These are phyloP conservation scores for Mallotus villosus DNA, from an alignment of 2,797 vertebrate genomes.

Conservation along the genomic window DNA sequence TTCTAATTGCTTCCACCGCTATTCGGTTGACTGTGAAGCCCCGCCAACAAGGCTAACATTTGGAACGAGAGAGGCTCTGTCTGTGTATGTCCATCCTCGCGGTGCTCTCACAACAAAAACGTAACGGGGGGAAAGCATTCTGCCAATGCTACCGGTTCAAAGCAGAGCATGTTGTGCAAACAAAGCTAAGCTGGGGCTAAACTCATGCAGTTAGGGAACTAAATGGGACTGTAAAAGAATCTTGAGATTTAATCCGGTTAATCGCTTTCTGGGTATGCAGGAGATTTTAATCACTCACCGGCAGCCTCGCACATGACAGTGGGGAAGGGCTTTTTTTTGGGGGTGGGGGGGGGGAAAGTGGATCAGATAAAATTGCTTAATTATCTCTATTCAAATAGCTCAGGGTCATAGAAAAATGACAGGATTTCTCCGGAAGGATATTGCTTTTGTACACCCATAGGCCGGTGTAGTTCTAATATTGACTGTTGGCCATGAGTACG, in stretches of 20 bases:
- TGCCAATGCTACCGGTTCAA: constrained; percentile 8
- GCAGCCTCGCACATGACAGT: constrained; percentile 55
- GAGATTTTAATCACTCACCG: constrained; percentile 62
- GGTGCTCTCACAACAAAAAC: constrained; percentile 27
- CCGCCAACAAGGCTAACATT: constrained; percentile 44
- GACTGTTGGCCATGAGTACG: constrained; percentile 43
- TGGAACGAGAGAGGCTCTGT: constrained; percentile 32
- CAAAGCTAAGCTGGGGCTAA: constrained; percentile 38
- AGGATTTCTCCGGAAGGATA: constrained; percentile 61
- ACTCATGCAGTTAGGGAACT: constrained; percentile 32
- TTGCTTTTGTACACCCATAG: constrained; percentile 71
- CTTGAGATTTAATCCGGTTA: constrained; percentile 50
- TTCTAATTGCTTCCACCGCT: constrained; percentile 12
- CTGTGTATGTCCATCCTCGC: constrained; percentile 32
- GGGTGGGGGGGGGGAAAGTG: too few species aligned
- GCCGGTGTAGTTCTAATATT: constrained; percentile 58
- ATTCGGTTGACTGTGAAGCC: constrained; percentile 28
- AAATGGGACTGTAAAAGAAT: constrained; percentile 58
- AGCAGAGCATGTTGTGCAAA: constrained; percentile 47
- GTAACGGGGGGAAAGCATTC: not conserved
- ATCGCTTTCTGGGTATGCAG: constrained; percentile 59
- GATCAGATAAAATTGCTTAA: constrained; percentile 68
- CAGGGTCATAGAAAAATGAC: constrained; percentile 57
- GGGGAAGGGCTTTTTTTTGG: constrained; percentile 50
- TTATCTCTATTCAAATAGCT: constrained; percentile 67